These are phyloP conservation scores for Bembecia ichneumoniformis DNA, from an alignment of 2,888 invertebrate genomes.

Conservation along the genomic window DNA sequence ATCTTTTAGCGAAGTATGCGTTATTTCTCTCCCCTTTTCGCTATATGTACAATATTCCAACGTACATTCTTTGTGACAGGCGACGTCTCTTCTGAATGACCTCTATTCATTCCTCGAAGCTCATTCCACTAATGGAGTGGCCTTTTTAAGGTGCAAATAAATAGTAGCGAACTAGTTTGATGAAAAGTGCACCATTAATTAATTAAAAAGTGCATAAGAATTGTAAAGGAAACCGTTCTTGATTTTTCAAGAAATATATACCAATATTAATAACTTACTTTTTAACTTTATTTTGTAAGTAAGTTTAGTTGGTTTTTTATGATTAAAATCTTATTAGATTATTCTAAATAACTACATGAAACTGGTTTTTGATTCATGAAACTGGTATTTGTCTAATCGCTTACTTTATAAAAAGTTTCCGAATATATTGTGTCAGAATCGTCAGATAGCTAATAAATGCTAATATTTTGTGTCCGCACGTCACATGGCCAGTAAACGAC, in stretches of 20 bases:
- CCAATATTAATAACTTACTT: background rate
- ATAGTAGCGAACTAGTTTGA: constrained; percentile 34
- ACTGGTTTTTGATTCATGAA: no score
- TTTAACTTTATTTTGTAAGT: no score
- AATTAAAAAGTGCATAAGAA: constrained; percentile 30
- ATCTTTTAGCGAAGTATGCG: no score
- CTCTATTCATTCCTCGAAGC: constrained; percentile 48
- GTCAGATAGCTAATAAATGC: no score
- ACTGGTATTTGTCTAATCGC: no score
- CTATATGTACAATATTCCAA: constrained; percentile 7
- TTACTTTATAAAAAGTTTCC: background rate
- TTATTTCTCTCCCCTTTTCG: no score
- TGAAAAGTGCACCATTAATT: constrained; percentile 39
- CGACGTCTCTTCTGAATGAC: constrained; percentile 50
- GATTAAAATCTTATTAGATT: no score
- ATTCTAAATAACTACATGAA: no score
- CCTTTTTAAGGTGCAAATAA: constrained; percentile 59
- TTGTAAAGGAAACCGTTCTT: background rate
- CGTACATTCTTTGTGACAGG: constrained; percentile 35
- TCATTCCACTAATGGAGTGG: constrained; percentile 67
- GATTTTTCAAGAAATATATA: background rate
- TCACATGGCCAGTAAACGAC: background rate
- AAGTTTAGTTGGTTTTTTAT: no score
- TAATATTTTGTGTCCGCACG: no score
- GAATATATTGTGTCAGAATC: no score